Percentiles rank a stretch among this genome's conserved stretches.
phyloP scores from a whole-genome alignment of 2,888 invertebrate species.

The Pasiphila rectangulata region DNA sequence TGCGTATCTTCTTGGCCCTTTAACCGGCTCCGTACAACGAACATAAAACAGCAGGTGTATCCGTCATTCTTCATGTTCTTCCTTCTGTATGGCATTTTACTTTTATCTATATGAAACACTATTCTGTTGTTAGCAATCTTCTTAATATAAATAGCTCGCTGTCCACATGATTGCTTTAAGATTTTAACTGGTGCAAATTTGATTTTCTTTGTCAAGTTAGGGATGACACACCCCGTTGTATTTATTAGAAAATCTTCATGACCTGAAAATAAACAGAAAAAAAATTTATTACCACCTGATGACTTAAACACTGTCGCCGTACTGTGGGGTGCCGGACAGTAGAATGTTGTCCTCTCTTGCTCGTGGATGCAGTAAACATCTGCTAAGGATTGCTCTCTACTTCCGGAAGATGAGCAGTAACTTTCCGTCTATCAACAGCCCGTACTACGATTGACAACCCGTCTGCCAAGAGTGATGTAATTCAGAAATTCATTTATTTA shows the following conservation, averaged over 20 bases:
- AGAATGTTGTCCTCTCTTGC: too few relatives aligned
- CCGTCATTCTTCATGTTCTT: slow-evolving; percentile 29
- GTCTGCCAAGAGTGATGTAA: too few relatives aligned
- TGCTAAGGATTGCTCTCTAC: too few relatives aligned
- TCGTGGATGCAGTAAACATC: too few relatives aligned
- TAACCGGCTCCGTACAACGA: slow-evolving; percentile 37
- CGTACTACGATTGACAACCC: too few relatives aligned
- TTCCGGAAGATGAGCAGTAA: too few relatives aligned
- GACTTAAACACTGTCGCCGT: too few relatives aligned
- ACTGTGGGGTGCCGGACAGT: too few relatives aligned
- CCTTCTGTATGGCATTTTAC: slow-evolving; percentile 38
- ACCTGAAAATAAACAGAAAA: slow-evolving; percentile 26
- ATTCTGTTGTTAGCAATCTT: slow-evolving; percentile 36
- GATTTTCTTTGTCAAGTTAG: slow-evolving; percentile 48
- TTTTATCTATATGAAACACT: slow-evolving; percentile 41
- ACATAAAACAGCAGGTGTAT: slow-evolving; percentile 50
- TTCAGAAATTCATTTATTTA: too few relatives aligned
- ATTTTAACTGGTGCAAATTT: slow-evolving; percentile 34
- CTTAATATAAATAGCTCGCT: slow-evolving; percentile 45
- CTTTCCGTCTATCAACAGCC: too few relatives aligned
- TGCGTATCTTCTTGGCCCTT: slow-evolving; percentile 37
- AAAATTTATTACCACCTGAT: too few relatives aligned
- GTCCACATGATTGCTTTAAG: slow-evolving; percentile 39
- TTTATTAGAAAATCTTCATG: slow-evolving; percentile 45
- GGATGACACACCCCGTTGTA: slow-evolving; percentile 56